These are phyloP conservation scores for Sussaba pulchella DNA, from an alignment of 2,888 invertebrate species.

Conservation along the genomic window DNA sequence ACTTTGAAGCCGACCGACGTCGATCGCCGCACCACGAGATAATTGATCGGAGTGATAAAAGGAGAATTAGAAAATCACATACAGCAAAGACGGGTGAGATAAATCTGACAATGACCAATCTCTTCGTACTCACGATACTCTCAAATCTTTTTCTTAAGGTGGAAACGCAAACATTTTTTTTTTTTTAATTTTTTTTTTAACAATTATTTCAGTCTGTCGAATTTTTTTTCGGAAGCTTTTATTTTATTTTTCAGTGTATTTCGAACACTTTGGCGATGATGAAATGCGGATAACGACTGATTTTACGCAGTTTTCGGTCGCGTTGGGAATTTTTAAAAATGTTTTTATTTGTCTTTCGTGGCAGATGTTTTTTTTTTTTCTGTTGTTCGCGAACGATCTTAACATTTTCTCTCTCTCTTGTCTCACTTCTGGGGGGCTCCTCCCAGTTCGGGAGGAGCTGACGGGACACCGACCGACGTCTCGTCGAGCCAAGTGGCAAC, in stretches of 20 bases:
- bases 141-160: not conserved
- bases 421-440: no score
- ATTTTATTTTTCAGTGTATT: not conserved
- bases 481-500: slow-evolving; percentile 74
- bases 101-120: slow-evolving; percentile 25
- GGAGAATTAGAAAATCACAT: slow-evolving; percentile 62
- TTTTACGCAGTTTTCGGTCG: not conserved
- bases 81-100: slow-evolving; percentile 37
- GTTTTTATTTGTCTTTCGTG: not conserved
- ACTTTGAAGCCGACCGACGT: slow-evolving; percentile 72
- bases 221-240: not conserved
- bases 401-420: slow-evolving; percentile 1
- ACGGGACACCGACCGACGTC: slow-evolving; percentile 49
- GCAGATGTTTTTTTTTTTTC: slow-evolving; percentile 32
- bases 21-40: slow-evolving; percentile 71
- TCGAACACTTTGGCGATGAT: slow-evolving; percentile 21
- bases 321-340: not conserved
- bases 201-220: no score
- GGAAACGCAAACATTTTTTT: slow-evolving; percentile 21
- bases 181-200: not conserved
- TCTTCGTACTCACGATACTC: slow-evolving; percentile 1
- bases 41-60: slow-evolving; percentile 71
- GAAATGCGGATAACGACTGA: not conserved
- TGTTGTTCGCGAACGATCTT: no score
- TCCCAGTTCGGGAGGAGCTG: no score